Conservation (phyloP, 2,797 vertebrate genomes). For the Todus mexicanus region DNA sequence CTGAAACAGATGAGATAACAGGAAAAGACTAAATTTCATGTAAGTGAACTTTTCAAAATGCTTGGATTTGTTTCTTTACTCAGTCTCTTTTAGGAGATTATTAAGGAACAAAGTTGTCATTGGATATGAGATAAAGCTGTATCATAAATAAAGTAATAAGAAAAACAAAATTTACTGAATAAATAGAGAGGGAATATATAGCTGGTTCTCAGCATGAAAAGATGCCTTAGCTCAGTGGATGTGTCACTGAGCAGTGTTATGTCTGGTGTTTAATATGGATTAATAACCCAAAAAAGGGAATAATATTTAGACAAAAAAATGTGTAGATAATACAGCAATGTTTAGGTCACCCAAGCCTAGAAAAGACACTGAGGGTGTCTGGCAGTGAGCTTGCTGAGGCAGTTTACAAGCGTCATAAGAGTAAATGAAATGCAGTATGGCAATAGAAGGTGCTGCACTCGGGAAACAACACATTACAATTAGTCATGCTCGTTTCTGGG, state of each 20-base stretch:
- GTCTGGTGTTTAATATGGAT: slow-evolving; percentile 49
- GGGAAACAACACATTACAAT: slow-evolving; percentile 55
- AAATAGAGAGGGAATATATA: slow-evolving; percentile 48
- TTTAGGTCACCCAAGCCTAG: slow-evolving; percentile 9
- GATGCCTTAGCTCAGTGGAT: slow-evolving; percentile 38
- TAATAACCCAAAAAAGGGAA: slow-evolving; percentile 24
- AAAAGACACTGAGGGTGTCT: not conserved
- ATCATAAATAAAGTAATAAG: slow-evolving; percentile 49
- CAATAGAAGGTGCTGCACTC: slow-evolving; percentile 46
- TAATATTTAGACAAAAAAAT: slow-evolving; percentile 18
- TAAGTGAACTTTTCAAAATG: slow-evolving; percentile 41
- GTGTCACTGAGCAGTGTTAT: slow-evolving; percentile 37
- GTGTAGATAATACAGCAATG: slow-evolving; percentile 2
- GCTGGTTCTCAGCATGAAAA: slow-evolving; percentile 46
- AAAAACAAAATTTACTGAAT: slow-evolving; percentile 39
- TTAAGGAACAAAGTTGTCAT: slow-evolving; percentile 53
- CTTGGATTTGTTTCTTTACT: slow-evolving; percentile 25
- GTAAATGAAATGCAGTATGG: slow-evolving; percentile 42
- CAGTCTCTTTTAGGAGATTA: slow-evolving; percentile 48
- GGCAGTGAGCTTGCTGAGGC: not conserved
- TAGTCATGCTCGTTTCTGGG: slow-evolving; percentile 50
- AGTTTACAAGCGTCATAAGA: slow-evolving; percentile 29
- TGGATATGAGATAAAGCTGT: slow-evolving; percentile 47
- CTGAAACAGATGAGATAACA: slow-evolving; percentile 47
- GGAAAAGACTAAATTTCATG: slow-evolving; percentile 13